These are phyloP conservation scores for Tetragonisca angustula DNA, from an alignment of 2,888 invertebrate species.

Conservation along the genomic window DNA sequence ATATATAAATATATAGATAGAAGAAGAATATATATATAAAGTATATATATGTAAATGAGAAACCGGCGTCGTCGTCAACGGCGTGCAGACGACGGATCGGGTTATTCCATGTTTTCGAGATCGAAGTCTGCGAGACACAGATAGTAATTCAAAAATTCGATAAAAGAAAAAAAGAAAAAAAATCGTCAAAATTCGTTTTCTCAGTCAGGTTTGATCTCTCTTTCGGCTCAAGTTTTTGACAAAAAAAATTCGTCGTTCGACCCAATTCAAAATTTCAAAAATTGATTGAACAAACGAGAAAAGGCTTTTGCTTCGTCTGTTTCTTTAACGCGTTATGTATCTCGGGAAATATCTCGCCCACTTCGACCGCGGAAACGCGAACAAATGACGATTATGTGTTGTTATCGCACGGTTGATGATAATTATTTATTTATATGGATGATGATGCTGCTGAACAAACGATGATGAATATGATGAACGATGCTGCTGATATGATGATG, in stretches of 20 bases:
- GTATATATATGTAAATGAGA: conserved; percentile 63
- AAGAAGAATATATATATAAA: conserved; percentile 50
- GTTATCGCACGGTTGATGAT: conserved; percentile 78
- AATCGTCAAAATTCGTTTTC: background rate
- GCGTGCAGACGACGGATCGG: conserved; percentile 47
- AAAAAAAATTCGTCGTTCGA: background rate
- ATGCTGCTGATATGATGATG: conserved; percentile 52
- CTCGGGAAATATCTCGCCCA: conserved; percentile 30
- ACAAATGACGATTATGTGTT: conserved; percentile 77
- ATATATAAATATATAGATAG: conserved; percentile 65
- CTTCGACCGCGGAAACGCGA: conserved; percentile 58
- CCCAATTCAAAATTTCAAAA: background rate
- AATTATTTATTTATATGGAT: conserved; percentile 82
- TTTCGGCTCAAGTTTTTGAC: background rate
- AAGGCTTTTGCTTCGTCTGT: background rate
- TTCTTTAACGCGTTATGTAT: background rate
- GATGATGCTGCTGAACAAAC: conserved; percentile 56
- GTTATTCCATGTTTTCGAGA: conserved; percentile 52
- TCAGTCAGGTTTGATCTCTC: background rate
- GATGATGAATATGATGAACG: conserved; percentile 62
- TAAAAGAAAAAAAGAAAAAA: background rate
- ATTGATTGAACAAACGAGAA: background rate
- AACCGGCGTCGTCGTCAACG: conserved; percentile 53
- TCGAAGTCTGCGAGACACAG: conserved; percentile 49
- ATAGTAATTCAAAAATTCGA: background rate